These are phyloP conservation scores for Polymixis flavicincta DNA, from an alignment of 2,888 invertebrate genomes.

Conservation along the genomic window DNA sequence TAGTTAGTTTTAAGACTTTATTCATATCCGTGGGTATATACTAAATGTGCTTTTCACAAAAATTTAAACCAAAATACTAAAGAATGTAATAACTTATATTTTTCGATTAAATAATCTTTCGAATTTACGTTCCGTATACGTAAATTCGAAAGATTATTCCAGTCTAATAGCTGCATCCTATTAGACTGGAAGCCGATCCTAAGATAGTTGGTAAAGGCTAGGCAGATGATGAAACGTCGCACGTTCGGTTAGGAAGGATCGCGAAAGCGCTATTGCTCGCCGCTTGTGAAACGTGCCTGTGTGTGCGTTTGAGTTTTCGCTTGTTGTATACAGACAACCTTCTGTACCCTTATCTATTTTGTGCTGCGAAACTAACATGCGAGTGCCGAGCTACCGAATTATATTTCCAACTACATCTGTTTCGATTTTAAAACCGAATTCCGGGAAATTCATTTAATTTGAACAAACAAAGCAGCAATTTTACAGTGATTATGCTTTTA, in stretches of 20 bases:
- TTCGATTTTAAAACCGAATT: conserved; percentile 19
- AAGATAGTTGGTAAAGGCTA: background rate
- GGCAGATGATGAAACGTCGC: background rate
- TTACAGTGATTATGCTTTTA: conserved; percentile 14
- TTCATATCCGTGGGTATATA: background rate
- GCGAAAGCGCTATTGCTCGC: background rate
- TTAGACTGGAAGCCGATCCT: background rate
- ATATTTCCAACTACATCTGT: conserved; percentile 4
- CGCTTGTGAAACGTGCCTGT: background rate
- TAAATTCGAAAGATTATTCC: background rate
- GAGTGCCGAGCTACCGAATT: background rate
- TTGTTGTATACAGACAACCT: background rate
- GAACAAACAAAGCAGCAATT: conserved; percentile 23
- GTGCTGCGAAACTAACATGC: background rate
- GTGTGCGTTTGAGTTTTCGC: background rate
- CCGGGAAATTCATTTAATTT: conserved; percentile 15
- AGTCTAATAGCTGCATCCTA: background rate
- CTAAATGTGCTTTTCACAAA: no score
- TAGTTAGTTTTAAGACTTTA: background rate
- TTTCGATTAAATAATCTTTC: no score
- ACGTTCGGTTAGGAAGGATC: background rate
- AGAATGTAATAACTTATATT: fast-evolving
- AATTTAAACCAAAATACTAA: background rate
- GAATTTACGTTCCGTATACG: background rate
- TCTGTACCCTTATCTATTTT: background rate